Conservation (phyloP, 1,140 invertebrate genomes). For the Uloborus diversus region DNA sequence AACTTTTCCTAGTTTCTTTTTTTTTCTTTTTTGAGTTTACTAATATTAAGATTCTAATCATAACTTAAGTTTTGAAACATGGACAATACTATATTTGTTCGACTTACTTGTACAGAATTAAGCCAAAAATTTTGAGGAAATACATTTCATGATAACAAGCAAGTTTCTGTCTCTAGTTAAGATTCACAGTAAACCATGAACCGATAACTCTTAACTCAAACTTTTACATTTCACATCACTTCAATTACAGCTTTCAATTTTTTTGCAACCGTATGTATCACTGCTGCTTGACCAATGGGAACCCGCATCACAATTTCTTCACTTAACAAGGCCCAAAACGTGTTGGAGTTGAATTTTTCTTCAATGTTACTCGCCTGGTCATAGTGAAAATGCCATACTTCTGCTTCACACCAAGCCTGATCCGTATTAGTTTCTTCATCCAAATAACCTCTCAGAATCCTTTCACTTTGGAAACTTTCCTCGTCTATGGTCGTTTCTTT, state of each 20-base stretch:
- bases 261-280: conserved; percentile 10
- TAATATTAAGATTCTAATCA: no score
- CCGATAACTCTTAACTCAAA: no score
- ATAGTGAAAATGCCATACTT: conserved; percentile 32
- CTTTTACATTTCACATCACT: conserved; percentile 3
- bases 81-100: no score
- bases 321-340: not conserved
- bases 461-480: not conserved
- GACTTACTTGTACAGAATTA: no score
- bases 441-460: conserved; percentile 2
- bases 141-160: no score
- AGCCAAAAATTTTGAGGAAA: no score
- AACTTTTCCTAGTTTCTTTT: no score
- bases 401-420: not conserved
- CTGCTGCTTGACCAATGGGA: not conserved
- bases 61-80: no score
- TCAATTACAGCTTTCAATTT: conserved; percentile 31
- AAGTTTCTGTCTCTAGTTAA: no score
- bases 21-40: no score
- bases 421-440: not conserved
- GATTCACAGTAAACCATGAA: no score
- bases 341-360: conserved; percentile 30
- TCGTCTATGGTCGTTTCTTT: not conserved
- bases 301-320: not conserved
- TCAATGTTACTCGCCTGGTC: not conserved